Base-by-base conservation (phyloP, 2,888 invertebrate species). In the Aspidiotus destructor region DNA sequence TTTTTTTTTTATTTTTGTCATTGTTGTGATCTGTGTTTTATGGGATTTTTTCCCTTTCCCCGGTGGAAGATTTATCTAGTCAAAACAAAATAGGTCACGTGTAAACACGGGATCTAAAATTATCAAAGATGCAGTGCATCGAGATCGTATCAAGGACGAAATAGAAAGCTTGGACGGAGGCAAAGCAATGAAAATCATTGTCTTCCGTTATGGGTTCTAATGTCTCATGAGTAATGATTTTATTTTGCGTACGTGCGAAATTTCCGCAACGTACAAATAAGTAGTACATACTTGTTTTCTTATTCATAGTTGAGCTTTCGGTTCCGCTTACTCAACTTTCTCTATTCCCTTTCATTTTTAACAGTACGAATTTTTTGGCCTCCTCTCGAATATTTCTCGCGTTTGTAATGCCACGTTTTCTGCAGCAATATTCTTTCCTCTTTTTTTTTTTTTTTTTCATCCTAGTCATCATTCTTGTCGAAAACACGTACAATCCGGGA, bases 381-480 rank as follows among this genome's bases (percentile, higher is more conserved):
- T 11, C 10, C 48, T 48, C 48, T 48, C 48, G 48, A 48, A 11
- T 48, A 11, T 48, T 48, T 48, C 48, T 11, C 48, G 10, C 48
- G 10, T n/a, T 48, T 48, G 48, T 48, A 48, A 48, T 48, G 48
- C 48, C 48, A 48, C 48, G n/a, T 48, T 48, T 48, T 48, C 48
- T 48, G n/a, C 48, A n/a, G 48, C 48, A n/a, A n/a, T 48, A 48
- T 48, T 48, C 48, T 48, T 48, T 28, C 5, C 28, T n/a, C 28
- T 28, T 5, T 28, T 28, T 28, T 28, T 28, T 28, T 28, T 28
- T 28, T 28, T n/a, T 48, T 48, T 48, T 48, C n/a, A 48, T n/a
- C 48, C 48, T n/a, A 65, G 65, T 65, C 65, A 65, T 65, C 65
- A 65, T 65, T 65, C 65, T 65, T 65, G 65, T 65, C 65, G 57